Conservation (phyloP, 53 echinoderm and acorn worm species). For the Pentamera pediparva region DNA sequence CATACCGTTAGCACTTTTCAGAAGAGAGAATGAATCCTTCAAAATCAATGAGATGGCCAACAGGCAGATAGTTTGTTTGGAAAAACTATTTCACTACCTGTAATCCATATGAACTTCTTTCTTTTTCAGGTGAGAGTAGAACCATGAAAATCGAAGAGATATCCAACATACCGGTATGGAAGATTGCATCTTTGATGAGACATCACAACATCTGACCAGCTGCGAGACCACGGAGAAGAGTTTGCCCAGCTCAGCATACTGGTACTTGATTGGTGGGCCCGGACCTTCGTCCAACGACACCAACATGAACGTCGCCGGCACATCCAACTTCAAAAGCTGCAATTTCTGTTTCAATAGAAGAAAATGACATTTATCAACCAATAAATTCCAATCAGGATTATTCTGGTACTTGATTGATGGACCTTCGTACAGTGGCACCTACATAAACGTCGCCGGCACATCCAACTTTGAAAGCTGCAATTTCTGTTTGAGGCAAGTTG, state of each 20-base stretch:
- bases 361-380: no score
- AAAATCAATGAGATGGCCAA: no score
- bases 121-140: neutral
- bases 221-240: slow-evolving; percentile 93
- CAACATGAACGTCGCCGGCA: slow-evolving; percentile 94
- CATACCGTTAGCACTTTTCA: no score
- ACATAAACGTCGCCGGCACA: slow-evolving; percentile 94
- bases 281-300: slow-evolving; percentile 96
- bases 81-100: no score
- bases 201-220: slow-evolving; percentile 91
- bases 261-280: slow-evolving; percentile 99
- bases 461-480: slow-evolving; percentile 80
- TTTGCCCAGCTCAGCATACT: slow-evolving; percentile 97
- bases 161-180: slow-evolving; percentile 68
- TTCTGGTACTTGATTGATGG: slow-evolving; percentile 99
- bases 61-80: no score
- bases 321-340: slow-evolving; percentile 81
- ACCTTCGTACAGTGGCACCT: slow-evolving; percentile 90
- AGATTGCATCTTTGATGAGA: slow-evolving; percentile 74
- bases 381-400: no score
- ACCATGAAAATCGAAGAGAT: no score
- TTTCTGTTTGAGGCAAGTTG: slow-evolving; percentile 44
- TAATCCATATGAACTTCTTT: no score
- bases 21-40: no score
- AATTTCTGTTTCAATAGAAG: slow-evolving; percentile 53